Evolutionary conservation across 1,140 invertebrate genomes (phyloP).

Genomic region (Caerostris extrusa): DNA sequence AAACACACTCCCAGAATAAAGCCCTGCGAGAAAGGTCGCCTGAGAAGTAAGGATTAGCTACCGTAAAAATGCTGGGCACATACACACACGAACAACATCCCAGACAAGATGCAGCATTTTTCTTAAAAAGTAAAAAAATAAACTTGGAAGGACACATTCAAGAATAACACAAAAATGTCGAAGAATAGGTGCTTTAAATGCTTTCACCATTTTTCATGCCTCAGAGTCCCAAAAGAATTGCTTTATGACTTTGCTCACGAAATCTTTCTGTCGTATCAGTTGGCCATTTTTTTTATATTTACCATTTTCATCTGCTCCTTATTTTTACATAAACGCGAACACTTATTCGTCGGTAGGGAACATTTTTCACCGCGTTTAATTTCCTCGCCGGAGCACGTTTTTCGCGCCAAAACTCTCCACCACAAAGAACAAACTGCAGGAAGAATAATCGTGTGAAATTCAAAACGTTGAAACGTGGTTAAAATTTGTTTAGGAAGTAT

Average conservation of each 20-base stretch:
- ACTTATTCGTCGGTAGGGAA: neutral
- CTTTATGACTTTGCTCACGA: slow-evolving; percentile 47
- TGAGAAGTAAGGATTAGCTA: neutral
- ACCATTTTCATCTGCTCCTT: neutral
- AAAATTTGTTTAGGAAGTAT: slow-evolving; percentile 65
- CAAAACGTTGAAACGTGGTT: slow-evolving; percentile 67
- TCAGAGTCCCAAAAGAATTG: slow-evolving; percentile 15
- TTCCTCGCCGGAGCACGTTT: slow-evolving; percentile 49
- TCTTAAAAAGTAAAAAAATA: neutral
- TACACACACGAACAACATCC: neutral
- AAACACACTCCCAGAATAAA: neutral
- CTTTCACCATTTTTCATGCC: slow-evolving; percentile 46
- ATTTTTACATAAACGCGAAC: slow-evolving; percentile 30
- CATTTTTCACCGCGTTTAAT: slow-evolving; percentile 69
- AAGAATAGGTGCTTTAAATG: slow-evolving; percentile 43
- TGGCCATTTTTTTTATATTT: neutral
- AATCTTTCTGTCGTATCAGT: neutral
- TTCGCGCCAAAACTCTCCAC: neutral
- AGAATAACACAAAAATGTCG: slow-evolving; percentile 37
- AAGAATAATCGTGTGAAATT: slow-evolving; percentile 46
- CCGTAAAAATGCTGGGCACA: neutral
- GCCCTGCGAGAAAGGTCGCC: neutral
- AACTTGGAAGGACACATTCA: neutral
- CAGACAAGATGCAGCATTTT: neutral
- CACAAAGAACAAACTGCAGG: neutral